Base-by-base conservation (phyloP, 2,888 invertebrate genomes). In the Tricholauxania praeusta region DNA sequence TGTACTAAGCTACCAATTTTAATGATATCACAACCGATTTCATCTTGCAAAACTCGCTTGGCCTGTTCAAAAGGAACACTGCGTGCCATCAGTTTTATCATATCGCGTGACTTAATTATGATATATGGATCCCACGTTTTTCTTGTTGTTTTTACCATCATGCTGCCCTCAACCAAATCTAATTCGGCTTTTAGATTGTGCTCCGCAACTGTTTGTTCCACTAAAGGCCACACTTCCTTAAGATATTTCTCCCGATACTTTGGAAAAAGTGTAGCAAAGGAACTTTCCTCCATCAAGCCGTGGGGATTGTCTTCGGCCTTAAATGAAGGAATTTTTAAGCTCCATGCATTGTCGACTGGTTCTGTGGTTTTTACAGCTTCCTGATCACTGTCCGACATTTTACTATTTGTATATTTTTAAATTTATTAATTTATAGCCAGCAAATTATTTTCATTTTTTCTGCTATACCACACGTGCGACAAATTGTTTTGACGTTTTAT, bases 121-220 rank as follows among this genome's bases (percentile, higher is more conserved):
- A 98, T 94, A 80, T 94, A 99, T 0, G 99, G 99, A 89, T 99
- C 99, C 97, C 97, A 99, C 1, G 99, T 99, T 89, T 98, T 98
- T 70, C 95, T 90, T 0, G 98, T 98, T 0, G 99, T 99, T 86
- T 90, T 91, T 0, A 99, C 99, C 0, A 93, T 92, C 94, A 99
- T 95, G 81, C 96, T 97, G 57, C 99, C 93, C 89, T 98, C 98
- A 7, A 98, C 90, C 3, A 97, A 89, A 88, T 99, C 98, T 76
- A 99, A 88, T 82, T 98, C 97, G 0, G 95, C 96, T 81, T 93
- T 92, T 12, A 99, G 87, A 78, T 91, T 90, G 85, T 95, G 91
- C 80, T 96, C 95, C 48, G 89, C 89, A 22, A 99, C 87, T 0
- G 93, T 90, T 87, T 96, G 96, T 83, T 97, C 93, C 0, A 99